Evolutionary conservation across 2,888 invertebrate species (phyloP).

Genomic region (Dermolepida albohirtum): DNA sequence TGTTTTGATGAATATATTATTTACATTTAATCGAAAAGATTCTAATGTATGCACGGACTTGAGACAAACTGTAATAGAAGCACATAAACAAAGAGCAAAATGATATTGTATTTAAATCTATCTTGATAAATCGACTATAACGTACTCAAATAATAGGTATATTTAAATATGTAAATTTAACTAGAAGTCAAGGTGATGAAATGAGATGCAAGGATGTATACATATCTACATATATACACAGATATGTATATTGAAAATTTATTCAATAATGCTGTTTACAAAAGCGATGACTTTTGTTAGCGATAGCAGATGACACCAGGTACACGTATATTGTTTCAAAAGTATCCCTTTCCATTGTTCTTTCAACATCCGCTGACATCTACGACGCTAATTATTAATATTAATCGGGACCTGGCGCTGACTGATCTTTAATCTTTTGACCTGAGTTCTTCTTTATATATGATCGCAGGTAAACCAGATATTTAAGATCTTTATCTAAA

Average conservation of each 20-base stretch:
- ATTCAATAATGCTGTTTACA: conserved; percentile 33
- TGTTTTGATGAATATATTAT: too few relatives aligned
- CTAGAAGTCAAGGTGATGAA: conserved; percentile 27
- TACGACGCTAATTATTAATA: conserved; percentile 57
- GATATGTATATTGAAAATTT: conserved; percentile 23
- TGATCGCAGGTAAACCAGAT: conserved; percentile 45
- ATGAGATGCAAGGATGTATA: conserved; percentile 27
- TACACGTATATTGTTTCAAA: conserved; percentile 27
- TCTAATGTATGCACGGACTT: background rate
- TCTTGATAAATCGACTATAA: conserved; percentile 19
- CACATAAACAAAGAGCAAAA: conserved; percentile 10
- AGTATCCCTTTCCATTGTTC: conserved; percentile 36
- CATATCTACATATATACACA: conserved; percentile 10
- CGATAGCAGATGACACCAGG: conserved; percentile 33
- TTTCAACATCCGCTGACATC: conserved; percentile 54
- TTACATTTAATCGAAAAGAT: too few relatives aligned
- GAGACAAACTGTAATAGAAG: conserved; percentile 3
- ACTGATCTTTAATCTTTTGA: conserved; percentile 63
- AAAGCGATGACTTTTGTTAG: conserved; percentile 21
- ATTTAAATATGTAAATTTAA: conserved; percentile 30
- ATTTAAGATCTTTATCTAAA: conserved; percentile 34
- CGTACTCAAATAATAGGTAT: background rate
- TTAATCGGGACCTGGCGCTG: conserved; percentile 53
- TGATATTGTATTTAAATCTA: conserved; percentile 30
- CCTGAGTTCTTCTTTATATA: conserved; percentile 50